phyloP scores from a whole-genome alignment of 2,888 invertebrate genomes.

The Osmoderma eremita region DNA sequence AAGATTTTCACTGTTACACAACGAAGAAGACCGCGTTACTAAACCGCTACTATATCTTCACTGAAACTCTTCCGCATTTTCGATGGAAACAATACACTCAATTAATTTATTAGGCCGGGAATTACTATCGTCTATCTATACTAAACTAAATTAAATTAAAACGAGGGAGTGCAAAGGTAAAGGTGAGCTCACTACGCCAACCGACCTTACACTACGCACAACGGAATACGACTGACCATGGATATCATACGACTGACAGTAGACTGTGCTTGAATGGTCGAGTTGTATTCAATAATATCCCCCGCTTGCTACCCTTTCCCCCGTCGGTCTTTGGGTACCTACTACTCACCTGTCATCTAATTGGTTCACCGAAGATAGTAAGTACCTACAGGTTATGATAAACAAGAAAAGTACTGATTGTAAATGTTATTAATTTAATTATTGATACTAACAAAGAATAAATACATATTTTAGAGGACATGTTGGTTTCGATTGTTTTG shows the following conservation, averaged over 20 bases:
- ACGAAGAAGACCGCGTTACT: too few relatives aligned
- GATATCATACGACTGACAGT: slow-evolving; percentile 21
- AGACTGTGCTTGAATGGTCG: slow-evolving; percentile 19
- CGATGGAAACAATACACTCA: slow-evolving; percentile 1
- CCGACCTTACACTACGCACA: slow-evolving; percentile 1
- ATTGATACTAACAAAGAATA: too few relatives aligned
- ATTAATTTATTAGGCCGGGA: background rate
- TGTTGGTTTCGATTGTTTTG: too few relatives aligned
- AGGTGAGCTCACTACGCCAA: background rate
- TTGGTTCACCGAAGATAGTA: slow-evolving; percentile 15
- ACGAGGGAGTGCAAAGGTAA: background rate
- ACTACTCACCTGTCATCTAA: slow-evolving; percentile 30
- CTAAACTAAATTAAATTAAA: background rate
- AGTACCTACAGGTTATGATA: background rate
- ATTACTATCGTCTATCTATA: background rate
- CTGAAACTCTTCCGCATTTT: slow-evolving; percentile 11
- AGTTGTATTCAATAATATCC: slow-evolving; percentile 29
- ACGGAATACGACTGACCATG: slow-evolving; percentile 20
- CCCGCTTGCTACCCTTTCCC: slow-evolving; percentile 29
- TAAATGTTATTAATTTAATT: too few relatives aligned
- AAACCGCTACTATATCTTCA: slow-evolving; percentile 13
- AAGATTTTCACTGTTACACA: background rate
- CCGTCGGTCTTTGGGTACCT: slow-evolving; percentile 1
- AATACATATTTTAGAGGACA: too few relatives aligned
- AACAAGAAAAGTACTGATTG: too few relatives aligned